Evolutionary conservation across 1,140 invertebrate species (phyloP).

Genomic region (Cyclargus thomasi): DNA sequence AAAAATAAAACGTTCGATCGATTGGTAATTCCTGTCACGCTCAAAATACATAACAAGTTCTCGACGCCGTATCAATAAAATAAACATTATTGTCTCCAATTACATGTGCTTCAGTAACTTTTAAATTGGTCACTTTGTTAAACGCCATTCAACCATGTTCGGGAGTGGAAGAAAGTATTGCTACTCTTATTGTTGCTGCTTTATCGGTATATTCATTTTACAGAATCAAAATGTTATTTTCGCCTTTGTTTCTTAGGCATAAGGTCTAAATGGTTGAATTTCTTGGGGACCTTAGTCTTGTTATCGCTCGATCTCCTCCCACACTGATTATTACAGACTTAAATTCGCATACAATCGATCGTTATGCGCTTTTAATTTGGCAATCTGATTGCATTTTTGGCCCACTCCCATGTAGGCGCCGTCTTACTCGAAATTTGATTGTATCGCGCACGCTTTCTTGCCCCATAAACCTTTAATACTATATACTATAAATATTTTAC

Average conservation of each 20-base stretch:
- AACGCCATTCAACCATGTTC: background rate
- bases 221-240: background rate
- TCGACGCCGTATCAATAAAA: background rate
- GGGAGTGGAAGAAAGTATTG: background rate
- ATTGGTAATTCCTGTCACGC: background rate
- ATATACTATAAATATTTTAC: no score
- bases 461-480: no score
- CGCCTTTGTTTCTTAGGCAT: background rate
- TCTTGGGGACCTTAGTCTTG: background rate
- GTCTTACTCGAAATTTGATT: background rate
- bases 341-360: constrained; percentile 3
- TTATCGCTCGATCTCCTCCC: background rate
- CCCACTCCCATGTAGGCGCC: background rate
- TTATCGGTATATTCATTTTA: background rate
- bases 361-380: constrained; percentile 2
- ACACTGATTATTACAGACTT: constrained; percentile 1
- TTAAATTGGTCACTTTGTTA: background rate
- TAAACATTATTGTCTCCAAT: background rate
- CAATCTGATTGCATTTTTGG: background rate
- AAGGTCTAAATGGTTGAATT: no score
- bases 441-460: background rate
- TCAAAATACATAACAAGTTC: background rate
- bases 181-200: background rate
- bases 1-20: background rate
- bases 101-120: background rate